A percentile compares a stretch with the other conserved stretches of the same genome.
Conservation (phyloP, 2,113 vertebrate species). For the Solea senegalensis region DNA sequence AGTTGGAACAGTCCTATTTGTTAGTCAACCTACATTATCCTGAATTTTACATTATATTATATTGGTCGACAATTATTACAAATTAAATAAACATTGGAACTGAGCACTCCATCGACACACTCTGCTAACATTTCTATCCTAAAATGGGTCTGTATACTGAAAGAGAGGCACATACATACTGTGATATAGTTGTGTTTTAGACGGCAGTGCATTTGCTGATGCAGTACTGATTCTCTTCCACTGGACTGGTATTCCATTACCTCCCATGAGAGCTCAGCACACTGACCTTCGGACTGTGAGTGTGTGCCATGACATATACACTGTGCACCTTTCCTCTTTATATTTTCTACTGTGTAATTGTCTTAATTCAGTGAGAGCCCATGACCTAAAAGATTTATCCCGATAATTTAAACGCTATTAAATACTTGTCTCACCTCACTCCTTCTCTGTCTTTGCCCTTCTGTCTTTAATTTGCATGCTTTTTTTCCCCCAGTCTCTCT, state of each 20-base stretch:
- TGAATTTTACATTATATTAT: no score
- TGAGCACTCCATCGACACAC: no score
- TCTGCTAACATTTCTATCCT: background rate
- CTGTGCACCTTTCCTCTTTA: background rate
- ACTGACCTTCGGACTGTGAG: constrained; percentile 54
- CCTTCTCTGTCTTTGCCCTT: constrained; percentile 16
- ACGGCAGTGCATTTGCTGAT: constrained; percentile 55
- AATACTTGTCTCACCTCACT: background rate
- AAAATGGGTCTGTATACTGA: background rate
- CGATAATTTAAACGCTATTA: background rate
- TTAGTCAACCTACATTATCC: no score
- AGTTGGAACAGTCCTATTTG: no score
- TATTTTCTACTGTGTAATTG: background rate
- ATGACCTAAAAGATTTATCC: background rate
- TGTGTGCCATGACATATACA: constrained; percentile 37
- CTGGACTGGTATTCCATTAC: constrained; percentile 60
- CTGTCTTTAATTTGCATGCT: constrained; percentile 16
- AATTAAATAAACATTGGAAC: no score
- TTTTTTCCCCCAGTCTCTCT: constrained; percentile 8
- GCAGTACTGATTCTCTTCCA: constrained; percentile 41
- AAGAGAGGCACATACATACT: background rate
- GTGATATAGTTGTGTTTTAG: constrained; percentile 7
- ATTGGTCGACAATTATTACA: no score
- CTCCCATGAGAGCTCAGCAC: constrained; percentile 50
- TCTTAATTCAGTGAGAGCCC: constrained; percentile 5